Evolutionary conservation across 2,888 invertebrate species (phyloP).

Genomic region (Agelastica alni): DNA sequence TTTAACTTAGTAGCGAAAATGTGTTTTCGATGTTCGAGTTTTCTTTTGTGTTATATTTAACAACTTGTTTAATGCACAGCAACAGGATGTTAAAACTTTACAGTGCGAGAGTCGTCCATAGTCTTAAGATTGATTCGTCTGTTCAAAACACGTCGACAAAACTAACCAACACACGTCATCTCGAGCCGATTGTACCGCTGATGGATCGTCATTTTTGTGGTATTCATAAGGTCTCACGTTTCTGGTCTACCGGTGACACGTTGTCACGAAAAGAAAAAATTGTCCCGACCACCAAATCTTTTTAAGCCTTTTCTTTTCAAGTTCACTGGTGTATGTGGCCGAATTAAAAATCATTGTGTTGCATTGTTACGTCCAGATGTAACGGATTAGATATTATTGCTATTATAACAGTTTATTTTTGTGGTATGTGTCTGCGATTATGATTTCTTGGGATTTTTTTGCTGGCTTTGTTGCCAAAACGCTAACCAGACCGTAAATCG

Average conservation of each 20-base stretch:
- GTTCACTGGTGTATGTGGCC: conserved; percentile 35
- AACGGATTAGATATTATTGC: conserved; percentile 36
- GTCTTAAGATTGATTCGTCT: conserved; percentile 15
- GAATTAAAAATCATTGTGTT: conserved; percentile 37
- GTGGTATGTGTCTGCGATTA: conserved; percentile 22
- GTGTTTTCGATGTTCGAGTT: no score
- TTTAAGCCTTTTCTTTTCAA: conserved; percentile 36
- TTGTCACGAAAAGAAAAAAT: conserved; percentile 36
- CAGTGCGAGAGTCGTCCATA: no score
- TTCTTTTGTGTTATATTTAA: no score
- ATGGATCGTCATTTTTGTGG: conserved; percentile 33
- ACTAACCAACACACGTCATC: conserved; percentile 28
- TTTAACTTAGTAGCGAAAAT: no score
- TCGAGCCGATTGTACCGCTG: conserved; percentile 25
- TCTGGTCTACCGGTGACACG: conserved; percentile 28
- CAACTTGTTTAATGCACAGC: no score
- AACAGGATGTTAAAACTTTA: no score
- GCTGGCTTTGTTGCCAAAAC: conserved; percentile 20
- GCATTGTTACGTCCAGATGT: conserved; percentile 34
- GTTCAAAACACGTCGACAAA: conserved; percentile 16
- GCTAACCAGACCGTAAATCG: conserved; percentile 18
- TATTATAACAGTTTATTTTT: conserved; percentile 17
- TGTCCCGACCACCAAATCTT: conserved; percentile 32
- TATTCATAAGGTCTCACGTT: conserved; percentile 23
- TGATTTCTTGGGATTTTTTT: conserved; percentile 23